Evolutionary conservation across 2,888 invertebrate species (phyloP).

Genomic region (Nebria salina): DNA sequence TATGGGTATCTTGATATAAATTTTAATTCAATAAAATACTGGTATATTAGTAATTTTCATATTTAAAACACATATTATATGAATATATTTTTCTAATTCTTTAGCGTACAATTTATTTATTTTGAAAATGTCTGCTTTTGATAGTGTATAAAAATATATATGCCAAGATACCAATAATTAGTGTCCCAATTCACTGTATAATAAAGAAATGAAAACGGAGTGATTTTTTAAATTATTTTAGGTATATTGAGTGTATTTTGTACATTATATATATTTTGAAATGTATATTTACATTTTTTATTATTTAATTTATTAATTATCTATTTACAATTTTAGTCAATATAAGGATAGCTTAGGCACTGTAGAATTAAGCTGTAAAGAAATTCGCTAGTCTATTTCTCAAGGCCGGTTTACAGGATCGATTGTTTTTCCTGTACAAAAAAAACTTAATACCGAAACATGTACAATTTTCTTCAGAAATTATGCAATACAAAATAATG

Average conservation of each 20-base stretch:
- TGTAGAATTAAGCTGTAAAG: slow-evolving; percentile 45
- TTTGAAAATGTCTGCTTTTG: too few relatives aligned
- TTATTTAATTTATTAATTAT: slow-evolving; percentile 16
- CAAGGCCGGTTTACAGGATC: slow-evolving; percentile 4
- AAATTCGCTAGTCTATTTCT: slow-evolving; percentile 35
- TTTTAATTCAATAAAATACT: too few relatives aligned
- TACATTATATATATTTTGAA: slow-evolving; percentile 28
- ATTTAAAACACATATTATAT: too few relatives aligned
- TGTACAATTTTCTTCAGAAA: neutral
- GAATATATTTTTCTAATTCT: too few relatives aligned
- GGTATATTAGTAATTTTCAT: too few relatives aligned
- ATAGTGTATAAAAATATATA: too few relatives aligned
- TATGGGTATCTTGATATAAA: too few relatives aligned
- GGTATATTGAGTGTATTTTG: slow-evolving; percentile 38
- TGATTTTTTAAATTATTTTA: neutral
- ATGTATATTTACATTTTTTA: slow-evolving; percentile 30
- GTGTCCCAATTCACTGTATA: neutral
- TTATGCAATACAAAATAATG: neutral
- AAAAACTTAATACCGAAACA: neutral
- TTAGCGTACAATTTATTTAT: too few relatives aligned
- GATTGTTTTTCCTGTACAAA: neutral
- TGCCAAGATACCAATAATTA: too few relatives aligned
- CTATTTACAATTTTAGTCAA: slow-evolving; percentile 36
- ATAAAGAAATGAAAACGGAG: neutral
- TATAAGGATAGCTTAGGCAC: slow-evolving; percentile 39